Evolutionary conservation across 2,888 invertebrate genomes (phyloP).

Genomic region (Polylopha cassiicola): DNA sequence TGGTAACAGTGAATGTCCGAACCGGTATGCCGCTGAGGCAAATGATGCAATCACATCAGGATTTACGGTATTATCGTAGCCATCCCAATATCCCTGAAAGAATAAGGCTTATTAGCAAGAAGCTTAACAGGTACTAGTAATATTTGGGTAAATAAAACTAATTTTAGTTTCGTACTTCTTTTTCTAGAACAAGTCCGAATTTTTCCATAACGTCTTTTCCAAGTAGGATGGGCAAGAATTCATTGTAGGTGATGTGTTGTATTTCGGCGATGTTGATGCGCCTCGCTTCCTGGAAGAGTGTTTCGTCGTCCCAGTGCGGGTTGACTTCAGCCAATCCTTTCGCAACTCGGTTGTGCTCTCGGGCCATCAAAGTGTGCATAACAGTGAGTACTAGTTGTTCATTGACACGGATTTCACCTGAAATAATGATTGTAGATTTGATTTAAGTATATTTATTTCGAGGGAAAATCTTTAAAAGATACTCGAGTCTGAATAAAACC

Average conservation of each 20-base stretch:
- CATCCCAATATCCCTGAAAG: slow-evolving; percentile 86
- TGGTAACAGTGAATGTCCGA: slow-evolving; percentile 92
- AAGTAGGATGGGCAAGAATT: slow-evolving; percentile 91
- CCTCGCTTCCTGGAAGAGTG: slow-evolving; percentile 90
- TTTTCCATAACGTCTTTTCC: slow-evolving; percentile 95
- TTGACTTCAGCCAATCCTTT: slow-evolving; percentile 85
- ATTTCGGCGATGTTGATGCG: slow-evolving; percentile 91
- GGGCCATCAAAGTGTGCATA: slow-evolving; percentile 93
- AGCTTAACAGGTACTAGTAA: not conserved
- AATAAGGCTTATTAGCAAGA: slow-evolving; percentile 6
- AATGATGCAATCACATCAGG: slow-evolving; percentile 93
- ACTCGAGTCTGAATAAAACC: no score
- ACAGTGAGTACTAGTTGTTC: slow-evolving; percentile 93
- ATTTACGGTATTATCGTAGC: slow-evolving; percentile 89
- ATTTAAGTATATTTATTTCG: no score
- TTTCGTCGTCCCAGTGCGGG: slow-evolving; percentile 96
- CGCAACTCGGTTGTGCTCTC: slow-evolving; percentile 93
- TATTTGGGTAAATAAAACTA: no score
- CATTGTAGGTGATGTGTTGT: slow-evolving; percentile 93
- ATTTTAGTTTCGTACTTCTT: slow-evolving; percentile 74
- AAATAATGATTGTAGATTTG: slow-evolving; percentile 24
- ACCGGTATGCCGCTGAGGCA: slow-evolving; percentile 94
- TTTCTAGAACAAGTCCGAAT: slow-evolving; percentile 89
- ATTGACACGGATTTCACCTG: slow-evolving; percentile 94
- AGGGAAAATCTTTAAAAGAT: no score